Conservation (phyloP, 2,797 vertebrate genomes). For the Acanthopagrus latus region DNA sequence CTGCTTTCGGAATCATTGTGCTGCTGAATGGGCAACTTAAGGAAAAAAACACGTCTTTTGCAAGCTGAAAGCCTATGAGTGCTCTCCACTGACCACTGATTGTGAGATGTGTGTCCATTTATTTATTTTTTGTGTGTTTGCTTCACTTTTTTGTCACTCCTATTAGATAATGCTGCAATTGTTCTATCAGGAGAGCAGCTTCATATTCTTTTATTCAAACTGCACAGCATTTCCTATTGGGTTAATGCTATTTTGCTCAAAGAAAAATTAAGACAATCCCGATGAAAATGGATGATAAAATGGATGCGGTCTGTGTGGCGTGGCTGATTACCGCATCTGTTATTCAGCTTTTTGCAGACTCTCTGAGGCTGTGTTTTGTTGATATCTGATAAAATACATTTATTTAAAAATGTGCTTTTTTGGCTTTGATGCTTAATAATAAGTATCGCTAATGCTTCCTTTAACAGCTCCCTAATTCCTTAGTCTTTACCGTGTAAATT, state of each 20-base stretch:
- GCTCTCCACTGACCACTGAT: slow-evolving; percentile 13
- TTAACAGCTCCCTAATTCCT: too few species aligned
- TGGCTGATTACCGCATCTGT: too few species aligned
- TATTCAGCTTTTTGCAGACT: too few species aligned
- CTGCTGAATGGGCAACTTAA: slow-evolving; percentile 26
- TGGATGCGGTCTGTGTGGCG: neutral
- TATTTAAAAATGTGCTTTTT: too few species aligned
- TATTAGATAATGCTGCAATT: slow-evolving; percentile 8
- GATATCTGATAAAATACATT: too few species aligned
- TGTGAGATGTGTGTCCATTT: slow-evolving; percentile 1
- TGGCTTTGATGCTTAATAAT: too few species aligned
- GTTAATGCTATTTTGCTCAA: neutral
- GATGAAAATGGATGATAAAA: neutral
- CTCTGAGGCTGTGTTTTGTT: too few species aligned
- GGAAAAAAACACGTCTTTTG: slow-evolving; percentile 5
- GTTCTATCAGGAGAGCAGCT: neutral
- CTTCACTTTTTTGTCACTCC: slow-evolving; percentile 3
- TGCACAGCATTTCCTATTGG: neutral
- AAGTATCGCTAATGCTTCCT: too few species aligned
- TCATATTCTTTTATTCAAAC: neutral
- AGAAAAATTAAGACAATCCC: neutral
- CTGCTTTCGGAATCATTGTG: neutral
- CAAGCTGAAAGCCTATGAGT: slow-evolving; percentile 15
- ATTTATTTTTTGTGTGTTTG: neutral
- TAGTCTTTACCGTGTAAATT: too few species aligned